Conservation (phyloP, 2,797 vertebrate genomes). For the Ispidina lecontei region DNA sequence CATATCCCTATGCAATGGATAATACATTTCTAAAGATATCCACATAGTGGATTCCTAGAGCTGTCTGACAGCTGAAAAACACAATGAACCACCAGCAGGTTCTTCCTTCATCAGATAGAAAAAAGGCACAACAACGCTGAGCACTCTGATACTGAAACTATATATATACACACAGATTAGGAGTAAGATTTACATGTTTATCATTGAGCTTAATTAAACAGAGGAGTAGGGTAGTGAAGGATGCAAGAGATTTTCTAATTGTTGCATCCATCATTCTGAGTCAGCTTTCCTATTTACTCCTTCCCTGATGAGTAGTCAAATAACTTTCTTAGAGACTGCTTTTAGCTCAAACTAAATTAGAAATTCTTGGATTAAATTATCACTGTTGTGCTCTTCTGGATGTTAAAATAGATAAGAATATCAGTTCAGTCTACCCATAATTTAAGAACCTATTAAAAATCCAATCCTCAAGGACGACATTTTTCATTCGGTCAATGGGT, state of each 20-base stretch:
- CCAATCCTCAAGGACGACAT: background rate
- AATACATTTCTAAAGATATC: background rate
- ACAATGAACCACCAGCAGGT: background rate
- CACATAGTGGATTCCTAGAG: background rate
- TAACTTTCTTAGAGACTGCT: background rate
- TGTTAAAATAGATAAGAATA: background rate
- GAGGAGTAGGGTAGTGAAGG: background rate
- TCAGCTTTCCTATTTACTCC: background rate
- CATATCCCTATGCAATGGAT: background rate
- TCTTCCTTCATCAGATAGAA: background rate
- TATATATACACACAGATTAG: background rate
- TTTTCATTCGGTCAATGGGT: background rate
- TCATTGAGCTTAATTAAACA: background rate
- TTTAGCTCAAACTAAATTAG: background rate
- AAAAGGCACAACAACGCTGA: background rate
- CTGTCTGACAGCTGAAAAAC: background rate
- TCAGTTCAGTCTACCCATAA: background rate
- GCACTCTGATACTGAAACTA: background rate
- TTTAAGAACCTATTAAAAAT: background rate
- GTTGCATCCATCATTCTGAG: background rate
- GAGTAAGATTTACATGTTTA: background rate
- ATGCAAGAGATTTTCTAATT: background rate
- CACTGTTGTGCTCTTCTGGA: background rate
- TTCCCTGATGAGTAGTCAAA: background rate
- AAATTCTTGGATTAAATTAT: background rate